Evolutionary conservation across 2,797 vertebrate genomes (phyloP).

Genomic region (Tragopan temminckii): DNA sequence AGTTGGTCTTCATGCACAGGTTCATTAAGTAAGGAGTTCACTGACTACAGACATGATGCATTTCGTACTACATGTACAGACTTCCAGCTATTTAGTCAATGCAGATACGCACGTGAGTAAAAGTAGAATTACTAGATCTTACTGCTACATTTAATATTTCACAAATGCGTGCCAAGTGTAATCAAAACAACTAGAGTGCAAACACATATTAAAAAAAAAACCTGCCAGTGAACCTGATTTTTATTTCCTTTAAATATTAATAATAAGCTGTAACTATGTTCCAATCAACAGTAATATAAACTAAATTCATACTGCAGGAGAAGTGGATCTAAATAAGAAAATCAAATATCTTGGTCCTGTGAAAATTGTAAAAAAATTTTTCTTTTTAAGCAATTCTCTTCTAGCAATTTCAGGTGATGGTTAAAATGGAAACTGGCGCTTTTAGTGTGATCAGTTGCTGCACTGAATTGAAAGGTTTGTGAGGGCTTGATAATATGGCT

Average conservation of each 20-base stretch:
- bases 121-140: background rate
- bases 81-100: background rate
- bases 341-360: background rate
- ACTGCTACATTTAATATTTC: background rate
- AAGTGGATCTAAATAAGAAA: background rate
- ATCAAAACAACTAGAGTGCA: background rate
- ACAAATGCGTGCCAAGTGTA: background rate
- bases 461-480: background rate
- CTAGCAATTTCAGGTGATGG: background rate
- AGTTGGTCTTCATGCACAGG: background rate
- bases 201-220: background rate
- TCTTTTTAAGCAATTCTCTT: accelerated
- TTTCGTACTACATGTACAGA: background rate
- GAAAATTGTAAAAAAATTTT: background rate
- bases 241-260: background rate
- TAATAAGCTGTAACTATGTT: background rate
- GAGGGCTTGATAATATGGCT: background rate
- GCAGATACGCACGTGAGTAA: background rate
- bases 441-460: background rate
- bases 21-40: background rate
- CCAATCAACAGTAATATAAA: background rate
- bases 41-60: accelerated
- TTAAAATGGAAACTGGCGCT: background rate
- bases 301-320: background rate
- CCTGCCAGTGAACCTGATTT: background rate